These are phyloP conservation scores for Sardinella longiceps DNA, from an alignment of 2,797 vertebrate species.

Conservation along the genomic window DNA sequence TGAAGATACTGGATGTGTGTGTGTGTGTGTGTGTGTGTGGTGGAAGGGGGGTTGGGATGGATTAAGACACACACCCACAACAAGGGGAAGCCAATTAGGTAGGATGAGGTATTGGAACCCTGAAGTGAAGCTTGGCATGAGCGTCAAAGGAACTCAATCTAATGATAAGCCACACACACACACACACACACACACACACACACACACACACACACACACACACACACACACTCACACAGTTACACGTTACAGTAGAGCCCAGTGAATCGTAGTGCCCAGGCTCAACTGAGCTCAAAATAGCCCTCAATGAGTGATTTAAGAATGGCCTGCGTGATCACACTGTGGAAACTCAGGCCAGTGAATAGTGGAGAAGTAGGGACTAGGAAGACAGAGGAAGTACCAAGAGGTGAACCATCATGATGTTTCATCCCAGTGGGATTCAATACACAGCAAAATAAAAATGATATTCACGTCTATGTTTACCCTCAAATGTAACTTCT, in stretches of 20 bases:
- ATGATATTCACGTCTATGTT: neutral
- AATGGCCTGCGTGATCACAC: too few species aligned
- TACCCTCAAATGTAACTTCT: neutral
- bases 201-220: too few species aligned
- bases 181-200: too few species aligned
- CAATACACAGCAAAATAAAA: neutral
- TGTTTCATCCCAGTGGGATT: neutral
- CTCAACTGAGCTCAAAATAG: neutral
- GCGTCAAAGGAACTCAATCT: slow-evolving; percentile 61
- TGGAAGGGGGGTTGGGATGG: neutral
- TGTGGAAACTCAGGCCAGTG: too few species aligned
- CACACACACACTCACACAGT: neutral
- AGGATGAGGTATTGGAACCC: slow-evolving; percentile 63
- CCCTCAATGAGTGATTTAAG: neutral
- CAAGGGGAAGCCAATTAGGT: slow-evolving; percentile 55
- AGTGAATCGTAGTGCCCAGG: neutral
- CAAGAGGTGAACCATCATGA: neutral
- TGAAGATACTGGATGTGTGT: slow-evolving; percentile 54
- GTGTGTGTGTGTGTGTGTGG: slow-evolving; percentile 8
- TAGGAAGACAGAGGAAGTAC: neutral
- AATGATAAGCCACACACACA: slow-evolving; percentile 21
- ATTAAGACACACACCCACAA: slow-evolving; percentile 38
- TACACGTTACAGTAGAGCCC: neutral
- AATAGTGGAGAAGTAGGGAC: neutral
- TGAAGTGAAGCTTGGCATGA: slow-evolving; percentile 45